phyloP scores from a whole-genome alignment of 2,888 invertebrate species.

The Exocentrus adspersus region DNA sequence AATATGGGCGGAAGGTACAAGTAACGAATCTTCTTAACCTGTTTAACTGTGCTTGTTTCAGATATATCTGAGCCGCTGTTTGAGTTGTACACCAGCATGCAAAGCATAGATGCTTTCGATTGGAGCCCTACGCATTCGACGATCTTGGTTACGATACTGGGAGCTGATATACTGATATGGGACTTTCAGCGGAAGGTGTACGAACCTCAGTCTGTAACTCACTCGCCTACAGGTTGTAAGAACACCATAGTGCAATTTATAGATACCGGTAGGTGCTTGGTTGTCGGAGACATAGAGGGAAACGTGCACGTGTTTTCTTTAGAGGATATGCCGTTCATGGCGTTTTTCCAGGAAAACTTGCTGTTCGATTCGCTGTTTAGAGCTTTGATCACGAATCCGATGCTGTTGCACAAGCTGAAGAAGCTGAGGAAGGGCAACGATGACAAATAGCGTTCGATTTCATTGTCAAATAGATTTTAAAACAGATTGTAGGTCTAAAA shows the following conservation, averaged over 20 bases:
- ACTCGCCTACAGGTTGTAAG: constrained; percentile 63
- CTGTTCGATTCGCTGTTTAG: constrained; percentile 73
- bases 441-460: not conserved
- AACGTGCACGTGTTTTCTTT: constrained; percentile 74
- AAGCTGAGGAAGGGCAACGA: constrained; percentile 36
- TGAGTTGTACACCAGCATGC: constrained; percentile 63
- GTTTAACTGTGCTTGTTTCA: no score
- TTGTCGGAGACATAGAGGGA: constrained; percentile 76
- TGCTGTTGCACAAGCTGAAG: constrained; percentile 70
- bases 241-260: constrained; percentile 73
- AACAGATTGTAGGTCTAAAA: no score
- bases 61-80: constrained; percentile 65
- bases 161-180: constrained; percentile 78
- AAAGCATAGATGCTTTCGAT: constrained; percentile 67
- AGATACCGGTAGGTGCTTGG: constrained; percentile 67
- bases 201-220: constrained; percentile 72
- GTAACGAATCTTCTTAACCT: no score
- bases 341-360: constrained; percentile 73
- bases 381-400: constrained; percentile 72
- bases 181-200: constrained; percentile 79
- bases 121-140: constrained; percentile 84
- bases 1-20: constrained; percentile 76
- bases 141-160: constrained; percentile 75
- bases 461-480: no score
- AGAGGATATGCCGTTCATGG: constrained; percentile 79